Evolutionary conservation across 2,797 vertebrate species (phyloP).

Genomic region (Sebastes flavidus): DNA sequence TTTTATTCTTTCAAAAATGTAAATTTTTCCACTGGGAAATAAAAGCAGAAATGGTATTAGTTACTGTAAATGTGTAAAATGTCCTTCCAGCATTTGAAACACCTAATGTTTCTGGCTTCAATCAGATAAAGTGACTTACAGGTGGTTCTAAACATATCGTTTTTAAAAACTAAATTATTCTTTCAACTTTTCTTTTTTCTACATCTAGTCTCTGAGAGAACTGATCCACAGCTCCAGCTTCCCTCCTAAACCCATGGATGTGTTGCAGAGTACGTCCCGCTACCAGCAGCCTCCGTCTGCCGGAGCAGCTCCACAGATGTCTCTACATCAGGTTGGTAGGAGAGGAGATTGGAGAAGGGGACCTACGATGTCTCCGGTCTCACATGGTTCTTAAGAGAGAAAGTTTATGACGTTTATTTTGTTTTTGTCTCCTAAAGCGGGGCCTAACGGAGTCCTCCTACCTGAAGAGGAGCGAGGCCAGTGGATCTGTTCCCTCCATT

Average conservation of each 20-base stretch:
- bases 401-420: background rate
- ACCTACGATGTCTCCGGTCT: background rate
- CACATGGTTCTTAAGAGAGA: background rate
- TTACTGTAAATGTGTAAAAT: background rate
- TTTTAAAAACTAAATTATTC: background rate
- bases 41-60: background rate
- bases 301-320: slow-evolving; percentile 61
- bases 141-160: background rate
- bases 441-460: slow-evolving; percentile 71
- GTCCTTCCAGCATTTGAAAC: background rate
- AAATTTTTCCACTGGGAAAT: background rate
- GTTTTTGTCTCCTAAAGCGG: slow-evolving; percentile 57
- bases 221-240: slow-evolving; percentile 75
- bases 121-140: background rate
- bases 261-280: slow-evolving; percentile 72
- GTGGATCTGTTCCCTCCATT: slow-evolving; percentile 59
- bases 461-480: slow-evolving; percentile 75
- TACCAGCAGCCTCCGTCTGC: slow-evolving; percentile 69
- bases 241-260: slow-evolving; percentile 74
- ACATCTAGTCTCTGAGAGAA: slow-evolving; percentile 77
- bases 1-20: background rate
- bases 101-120: background rate
- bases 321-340: slow-evolving; percentile 77
- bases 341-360: background rate
- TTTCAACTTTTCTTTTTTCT: slow-evolving; percentile 11